Percentiles rank a stretch among this genome's conserved stretches.
Evolutionary conservation across 37 sponge, comb jelly and placozoan species (phyloP).

Genomic region (Hexactinellida sp.): DNA sequence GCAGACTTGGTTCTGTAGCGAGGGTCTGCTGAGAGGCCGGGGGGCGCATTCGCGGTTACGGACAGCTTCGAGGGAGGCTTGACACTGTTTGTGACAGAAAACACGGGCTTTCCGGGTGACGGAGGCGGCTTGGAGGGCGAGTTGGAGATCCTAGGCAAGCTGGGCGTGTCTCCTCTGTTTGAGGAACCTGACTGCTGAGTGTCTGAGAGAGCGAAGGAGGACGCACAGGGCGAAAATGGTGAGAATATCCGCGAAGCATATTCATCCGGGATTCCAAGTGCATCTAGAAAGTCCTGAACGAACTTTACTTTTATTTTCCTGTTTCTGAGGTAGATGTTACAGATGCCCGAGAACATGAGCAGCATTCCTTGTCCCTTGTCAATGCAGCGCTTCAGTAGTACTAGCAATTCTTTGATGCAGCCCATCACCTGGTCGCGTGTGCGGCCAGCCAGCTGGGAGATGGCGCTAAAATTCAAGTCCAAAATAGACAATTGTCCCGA

Average conservation of each 20-base stretch:
- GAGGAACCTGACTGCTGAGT: not conserved
- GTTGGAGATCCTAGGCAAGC: not conserved
- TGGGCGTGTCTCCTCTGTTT: not conserved
- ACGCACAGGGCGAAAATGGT: not conserved
- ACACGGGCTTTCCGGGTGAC: not conserved
- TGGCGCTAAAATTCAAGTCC: not conserved
- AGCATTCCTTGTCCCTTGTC: not conserved
- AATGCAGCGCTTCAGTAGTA: not conserved
- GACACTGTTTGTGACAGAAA: not conserved
- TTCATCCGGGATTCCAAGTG: not conserved
- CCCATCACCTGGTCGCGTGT: constrained; percentile 2
- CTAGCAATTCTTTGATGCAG: not conserved
- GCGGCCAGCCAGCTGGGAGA: not conserved
- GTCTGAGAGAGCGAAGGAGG: constrained; percentile 8
- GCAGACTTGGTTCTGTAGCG: constrained; percentile 12
- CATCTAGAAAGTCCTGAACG: not conserved
- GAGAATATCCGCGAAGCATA: not conserved
- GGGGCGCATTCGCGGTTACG: not conserved
- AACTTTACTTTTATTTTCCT: not conserved
- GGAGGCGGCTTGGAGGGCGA: not conserved
- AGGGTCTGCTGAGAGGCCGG: not conserved
- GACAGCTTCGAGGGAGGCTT: not conserved
- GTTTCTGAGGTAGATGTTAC: not conserved
- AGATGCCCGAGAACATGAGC: not conserved
- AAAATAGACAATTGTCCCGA: not conserved